Conservation (phyloP, 2,113 vertebrate genomes). For the Taxidea taxus region DNA sequence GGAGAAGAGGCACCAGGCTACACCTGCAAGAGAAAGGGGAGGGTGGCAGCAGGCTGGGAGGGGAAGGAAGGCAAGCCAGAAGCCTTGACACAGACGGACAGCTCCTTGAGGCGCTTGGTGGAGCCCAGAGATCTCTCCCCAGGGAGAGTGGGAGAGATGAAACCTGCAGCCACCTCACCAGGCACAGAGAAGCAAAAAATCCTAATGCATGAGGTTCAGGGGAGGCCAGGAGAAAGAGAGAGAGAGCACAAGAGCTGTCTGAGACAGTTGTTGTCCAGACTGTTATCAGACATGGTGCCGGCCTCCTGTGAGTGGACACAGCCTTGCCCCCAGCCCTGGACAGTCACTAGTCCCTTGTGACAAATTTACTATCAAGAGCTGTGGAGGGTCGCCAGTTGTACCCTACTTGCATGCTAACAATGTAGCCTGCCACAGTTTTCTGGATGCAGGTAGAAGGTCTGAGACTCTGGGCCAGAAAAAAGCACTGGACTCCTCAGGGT, state of each 20-base stretch:
- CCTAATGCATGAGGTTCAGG: background rate
- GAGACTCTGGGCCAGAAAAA: background rate
- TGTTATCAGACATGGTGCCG: background rate
- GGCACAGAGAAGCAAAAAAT: background rate
- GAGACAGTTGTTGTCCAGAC: background rate
- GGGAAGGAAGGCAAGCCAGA: no score
- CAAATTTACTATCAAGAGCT: background rate
- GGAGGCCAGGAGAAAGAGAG: background rate
- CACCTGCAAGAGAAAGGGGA: background rate
- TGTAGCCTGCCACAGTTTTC: background rate
- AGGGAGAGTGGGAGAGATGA: background rate
- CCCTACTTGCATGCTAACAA: background rate
- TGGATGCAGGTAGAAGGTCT: background rate
- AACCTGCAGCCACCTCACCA: background rate
- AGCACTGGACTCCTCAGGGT: background rate
- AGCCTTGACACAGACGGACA: background rate
- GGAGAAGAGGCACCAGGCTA: background rate
- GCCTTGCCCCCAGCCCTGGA: background rate
- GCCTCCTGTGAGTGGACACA: background rate
- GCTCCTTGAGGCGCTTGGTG: background rate
- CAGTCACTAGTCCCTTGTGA: background rate
- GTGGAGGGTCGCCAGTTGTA: background rate
- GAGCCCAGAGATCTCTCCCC: background rate
- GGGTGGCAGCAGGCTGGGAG: accelerated
- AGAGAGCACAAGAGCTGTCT: no score